Percentiles rank a stretch among this genome's conserved stretches.
These are phyloP conservation scores for Netelia inedita DNA, from an alignment of 2,888 invertebrate genomes.

Conservation along the genomic window DNA sequence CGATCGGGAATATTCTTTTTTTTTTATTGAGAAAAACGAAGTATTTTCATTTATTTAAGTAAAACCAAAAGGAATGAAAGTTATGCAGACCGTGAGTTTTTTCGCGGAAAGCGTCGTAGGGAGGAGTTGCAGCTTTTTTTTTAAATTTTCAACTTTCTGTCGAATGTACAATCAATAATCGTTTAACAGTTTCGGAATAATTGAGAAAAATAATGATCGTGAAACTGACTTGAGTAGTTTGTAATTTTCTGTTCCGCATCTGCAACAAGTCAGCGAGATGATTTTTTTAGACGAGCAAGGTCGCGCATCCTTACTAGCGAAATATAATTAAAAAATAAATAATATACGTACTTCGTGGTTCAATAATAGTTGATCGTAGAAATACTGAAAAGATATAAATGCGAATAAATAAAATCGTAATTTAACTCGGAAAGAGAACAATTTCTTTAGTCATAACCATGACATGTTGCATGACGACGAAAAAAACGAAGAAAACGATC, in stretches of 20 bases:
- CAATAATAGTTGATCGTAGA: slow-evolving; percentile 72
- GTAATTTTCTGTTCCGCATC: slow-evolving; percentile 32
- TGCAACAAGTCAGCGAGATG: neutral
- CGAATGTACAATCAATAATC: slow-evolving; percentile 25
- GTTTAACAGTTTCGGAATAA: slow-evolving; percentile 3
- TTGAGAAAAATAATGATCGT: neutral
- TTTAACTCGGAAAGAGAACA: neutral
- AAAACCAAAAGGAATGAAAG: neutral
- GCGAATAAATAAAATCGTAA: neutral
- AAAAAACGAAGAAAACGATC: slow-evolving; percentile 77
- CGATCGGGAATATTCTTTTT: neutral
- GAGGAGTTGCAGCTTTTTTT: slow-evolving; percentile 65
- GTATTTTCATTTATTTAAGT: neutral
- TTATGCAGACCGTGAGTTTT: slow-evolving; percentile 63
- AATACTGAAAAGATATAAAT: slow-evolving; percentile 72
- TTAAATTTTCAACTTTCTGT: slow-evolving; percentile 67
- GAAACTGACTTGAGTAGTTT: slow-evolving; percentile 44
- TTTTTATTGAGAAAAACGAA: neutral
- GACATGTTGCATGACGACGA: slow-evolving; percentile 74
- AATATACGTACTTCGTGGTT: slow-evolving; percentile 74
- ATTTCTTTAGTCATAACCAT: slow-evolving; percentile 75
- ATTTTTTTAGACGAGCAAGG: neutral
- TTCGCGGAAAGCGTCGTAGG: slow-evolving; percentile 69
- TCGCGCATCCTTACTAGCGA: neutral
- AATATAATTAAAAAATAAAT: neutral